Base-by-base conservation (phyloP, 1,140 invertebrate genomes). In the Andricus grossulariae region DNA sequence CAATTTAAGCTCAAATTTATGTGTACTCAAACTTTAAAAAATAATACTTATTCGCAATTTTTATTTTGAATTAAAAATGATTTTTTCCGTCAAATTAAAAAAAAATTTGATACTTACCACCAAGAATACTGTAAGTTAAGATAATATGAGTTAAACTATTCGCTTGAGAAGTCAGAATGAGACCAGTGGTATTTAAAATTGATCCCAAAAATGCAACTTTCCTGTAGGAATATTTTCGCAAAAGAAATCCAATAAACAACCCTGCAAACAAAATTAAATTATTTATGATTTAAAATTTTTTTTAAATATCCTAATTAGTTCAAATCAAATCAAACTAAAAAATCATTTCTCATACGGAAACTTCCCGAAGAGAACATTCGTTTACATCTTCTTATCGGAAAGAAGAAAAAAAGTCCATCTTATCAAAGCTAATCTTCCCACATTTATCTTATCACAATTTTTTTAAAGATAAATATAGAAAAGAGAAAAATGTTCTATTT, bases 121-220 rank as follows among this genome's bases (percentile, higher is more conserved):
- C 95, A 80, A 96, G 91, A 88, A 96, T 93, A 93, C 95, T 95
- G 89, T 95, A 96, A 3, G 95, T 95, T 71, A 93, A 92, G 50
- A 96, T 86, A 66, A 96, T 95, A 84, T 96, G 94, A 3, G 92
- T 91, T 93, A 96, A 94, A 83, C 94, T 96, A 74, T 92, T 92
- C 1, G 95, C 95, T 3, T 93, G 93, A 6, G 94, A 94, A 4
- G 95, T 96, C 51, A 93, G 89, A 11, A 95, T 93, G 19, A 95
- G 90, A 5, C 94, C 95, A 13, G 93, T 86, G 13, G 93, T 94
- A 75, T 93, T 94, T 75, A 96, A 91, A 32, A 93, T 82, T 2
- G 94, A 93, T 11, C 95, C 95, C 18, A 94, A 92, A 13, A 95
- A 87, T 79, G 95, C 95, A 4, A 96, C 94, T 89, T 95, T 95